Evolutionary conservation across 2,113 vertebrate genomes (phyloP).

Genomic region (Microcebus lehilahytsara): DNA sequence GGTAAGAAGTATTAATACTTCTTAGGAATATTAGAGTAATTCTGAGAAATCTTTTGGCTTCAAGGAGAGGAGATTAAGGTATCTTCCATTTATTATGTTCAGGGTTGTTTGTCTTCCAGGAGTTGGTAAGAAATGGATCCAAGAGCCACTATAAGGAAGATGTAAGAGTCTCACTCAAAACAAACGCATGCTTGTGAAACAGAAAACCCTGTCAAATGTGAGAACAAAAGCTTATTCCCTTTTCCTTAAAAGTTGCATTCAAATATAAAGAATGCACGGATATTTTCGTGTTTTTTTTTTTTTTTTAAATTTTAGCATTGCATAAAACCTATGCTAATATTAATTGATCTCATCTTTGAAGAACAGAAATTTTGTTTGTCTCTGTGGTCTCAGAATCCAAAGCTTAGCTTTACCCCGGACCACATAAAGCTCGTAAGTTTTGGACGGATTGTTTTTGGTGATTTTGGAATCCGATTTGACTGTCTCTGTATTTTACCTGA

Average conservation of each 20-base stretch:
- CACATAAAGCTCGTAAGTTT: background rate
- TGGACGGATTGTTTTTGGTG: background rate
- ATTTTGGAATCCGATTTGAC: background rate
- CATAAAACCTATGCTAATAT: background rate
- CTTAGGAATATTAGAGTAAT: background rate
- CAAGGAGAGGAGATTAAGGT: background rate
- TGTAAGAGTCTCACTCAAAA: background rate
- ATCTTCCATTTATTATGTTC: background rate
- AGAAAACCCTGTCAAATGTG: background rate
- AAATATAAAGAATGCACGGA: background rate
- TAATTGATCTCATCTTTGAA: background rate
- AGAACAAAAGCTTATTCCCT: background rate
- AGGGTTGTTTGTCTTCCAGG: background rate
- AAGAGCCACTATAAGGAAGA: background rate
- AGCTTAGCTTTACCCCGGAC: background rate
- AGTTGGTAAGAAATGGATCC: background rate
- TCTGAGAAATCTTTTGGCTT: background rate
- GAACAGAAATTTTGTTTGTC: background rate
- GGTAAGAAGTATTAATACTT: background rate
- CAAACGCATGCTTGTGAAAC: background rate
- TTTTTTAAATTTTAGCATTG: background rate
- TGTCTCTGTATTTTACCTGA: background rate
- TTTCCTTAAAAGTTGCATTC: background rate
- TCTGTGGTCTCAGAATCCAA: background rate
- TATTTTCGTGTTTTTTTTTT: background rate